phyloP scores from a whole-genome alignment of 2,888 invertebrate species.

The Tetheella fluctuosa region DNA sequence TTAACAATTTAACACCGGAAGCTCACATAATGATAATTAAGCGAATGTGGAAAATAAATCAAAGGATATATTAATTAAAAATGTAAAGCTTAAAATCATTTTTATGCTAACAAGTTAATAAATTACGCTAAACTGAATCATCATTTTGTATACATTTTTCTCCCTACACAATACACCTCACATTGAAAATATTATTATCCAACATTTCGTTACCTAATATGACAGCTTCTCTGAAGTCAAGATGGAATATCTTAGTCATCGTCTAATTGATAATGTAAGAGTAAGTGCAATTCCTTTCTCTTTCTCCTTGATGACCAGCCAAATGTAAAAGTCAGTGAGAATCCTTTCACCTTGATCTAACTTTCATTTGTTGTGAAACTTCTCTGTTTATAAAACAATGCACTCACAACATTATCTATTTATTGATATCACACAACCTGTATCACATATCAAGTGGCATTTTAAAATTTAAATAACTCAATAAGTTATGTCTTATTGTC shows the following conservation, averaged over 20 bases:
- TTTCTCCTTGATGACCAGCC: not conserved
- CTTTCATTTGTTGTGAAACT: slow-evolving; percentile 17
- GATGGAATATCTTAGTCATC: not conserved
- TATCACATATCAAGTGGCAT: not conserved
- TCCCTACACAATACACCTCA: no score
- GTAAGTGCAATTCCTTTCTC: slow-evolving; percentile 1
- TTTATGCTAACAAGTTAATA: not conserved
- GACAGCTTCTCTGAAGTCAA: not conserved
- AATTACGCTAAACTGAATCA: not conserved
- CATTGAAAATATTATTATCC: not conserved
- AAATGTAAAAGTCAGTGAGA: slow-evolving; percentile 29
- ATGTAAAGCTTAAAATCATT: not conserved
- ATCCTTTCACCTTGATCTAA: slow-evolving; percentile 33
- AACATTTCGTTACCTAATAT: not conserved
- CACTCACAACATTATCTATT: not conserved
- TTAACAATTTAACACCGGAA: not conserved
- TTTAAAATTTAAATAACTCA: not conserved
- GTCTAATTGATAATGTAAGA: slow-evolving; percentile 2
- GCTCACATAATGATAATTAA: not conserved
- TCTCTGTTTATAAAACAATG: slow-evolving; percentile 13
- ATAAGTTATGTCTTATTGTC: not conserved
- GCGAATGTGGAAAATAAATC: not conserved
- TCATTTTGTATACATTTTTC: not conserved
- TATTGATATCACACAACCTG: not conserved
- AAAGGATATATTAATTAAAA: not conserved